Conservation (phyloP, 1,140 invertebrate genomes). For the Streblospio benedicti region DNA sequence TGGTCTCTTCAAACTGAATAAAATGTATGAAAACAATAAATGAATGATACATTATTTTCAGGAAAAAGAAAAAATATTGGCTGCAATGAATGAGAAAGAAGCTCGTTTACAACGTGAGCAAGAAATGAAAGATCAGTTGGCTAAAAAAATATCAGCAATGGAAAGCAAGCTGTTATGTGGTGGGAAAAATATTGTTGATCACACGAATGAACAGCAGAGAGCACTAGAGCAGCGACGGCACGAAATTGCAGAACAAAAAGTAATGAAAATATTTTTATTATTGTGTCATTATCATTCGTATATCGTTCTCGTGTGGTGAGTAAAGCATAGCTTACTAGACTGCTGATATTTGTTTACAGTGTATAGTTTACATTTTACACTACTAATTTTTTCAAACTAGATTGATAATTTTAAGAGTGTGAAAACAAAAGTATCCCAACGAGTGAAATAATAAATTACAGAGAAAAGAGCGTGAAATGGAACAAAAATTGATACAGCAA, state of each 20-base stretch:
- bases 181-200: constrained; percentile 77
- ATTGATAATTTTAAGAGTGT: too few relatives aligned
- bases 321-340: too few relatives aligned
- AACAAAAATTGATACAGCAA: constrained; percentile 74
- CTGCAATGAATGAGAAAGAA: constrained; percentile 54
- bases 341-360: too few relatives aligned
- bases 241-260: constrained; percentile 78
- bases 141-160: constrained; percentile 56
- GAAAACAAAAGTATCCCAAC: too few relatives aligned
- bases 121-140: constrained; percentile 51
- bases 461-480: constrained; percentile 65
- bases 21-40: too few relatives aligned
- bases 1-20: too few relatives aligned
- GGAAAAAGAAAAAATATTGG: constrained; percentile 56
- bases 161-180: constrained; percentile 81
- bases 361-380: too few relatives aligned
- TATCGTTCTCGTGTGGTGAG: too few relatives aligned
- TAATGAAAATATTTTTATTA: too few relatives aligned
- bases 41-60: constrained; percentile 29
- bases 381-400: too few relatives aligned
- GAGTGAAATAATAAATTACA: too few relatives aligned
- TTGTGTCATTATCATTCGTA: too few relatives aligned
- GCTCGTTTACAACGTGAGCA: constrained; percentile 51
- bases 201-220: constrained; percentile 78
- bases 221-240: constrained; percentile 67